phyloP scores from a whole-genome alignment of 1,140 invertebrate genomes.

The Luehdorfia chinensis region DNA sequence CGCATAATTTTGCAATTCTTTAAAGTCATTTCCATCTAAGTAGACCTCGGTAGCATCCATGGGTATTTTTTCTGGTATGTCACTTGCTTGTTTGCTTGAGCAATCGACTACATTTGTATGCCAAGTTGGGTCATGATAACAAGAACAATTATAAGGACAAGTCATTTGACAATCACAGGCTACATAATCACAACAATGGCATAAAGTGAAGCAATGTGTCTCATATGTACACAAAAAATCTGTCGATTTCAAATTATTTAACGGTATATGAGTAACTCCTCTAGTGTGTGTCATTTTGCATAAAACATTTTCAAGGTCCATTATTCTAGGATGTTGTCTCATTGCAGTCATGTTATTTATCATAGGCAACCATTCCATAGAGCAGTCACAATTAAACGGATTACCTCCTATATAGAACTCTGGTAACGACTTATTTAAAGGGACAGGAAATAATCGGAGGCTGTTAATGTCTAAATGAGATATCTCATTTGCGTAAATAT shows the following conservation, averaged over 20 bases:
- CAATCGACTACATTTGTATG: conserved; percentile 95
- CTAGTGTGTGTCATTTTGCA: conserved; percentile 89
- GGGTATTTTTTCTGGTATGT: conserved; percentile 90
- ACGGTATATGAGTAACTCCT: conserved; percentile 81
- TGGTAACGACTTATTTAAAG: conserved; percentile 83
- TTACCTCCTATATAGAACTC: conserved; percentile 94
- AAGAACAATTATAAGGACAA: conserved; percentile 93
- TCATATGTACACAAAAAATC: conserved; percentile 94
- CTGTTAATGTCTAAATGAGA: conserved; percentile 89
- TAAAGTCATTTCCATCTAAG: conserved; percentile 92
- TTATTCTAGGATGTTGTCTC: conserved; percentile 89
- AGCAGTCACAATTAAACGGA: conserved; percentile 93
- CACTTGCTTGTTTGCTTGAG: conserved; percentile 83
- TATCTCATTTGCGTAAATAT: conserved; percentile 93
- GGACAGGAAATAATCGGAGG: conserved; percentile 84
- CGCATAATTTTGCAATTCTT: conserved; percentile 90
- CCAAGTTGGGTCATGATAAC: conserved; percentile 95
- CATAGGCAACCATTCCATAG: conserved; percentile 93
- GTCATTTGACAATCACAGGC: conserved; percentile 97
- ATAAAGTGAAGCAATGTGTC: conserved; percentile 94
- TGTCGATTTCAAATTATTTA: conserved; percentile 81
- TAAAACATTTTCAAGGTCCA: conserved; percentile 91
- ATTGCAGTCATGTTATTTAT: conserved; percentile 90
- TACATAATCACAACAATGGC: conserved; percentile 96
- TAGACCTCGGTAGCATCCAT: conserved; percentile 97